These are phyloP conservation scores for Allobates femoralis DNA, from an alignment of 2,797 vertebrate genomes.

Conservation along the genomic window DNA sequence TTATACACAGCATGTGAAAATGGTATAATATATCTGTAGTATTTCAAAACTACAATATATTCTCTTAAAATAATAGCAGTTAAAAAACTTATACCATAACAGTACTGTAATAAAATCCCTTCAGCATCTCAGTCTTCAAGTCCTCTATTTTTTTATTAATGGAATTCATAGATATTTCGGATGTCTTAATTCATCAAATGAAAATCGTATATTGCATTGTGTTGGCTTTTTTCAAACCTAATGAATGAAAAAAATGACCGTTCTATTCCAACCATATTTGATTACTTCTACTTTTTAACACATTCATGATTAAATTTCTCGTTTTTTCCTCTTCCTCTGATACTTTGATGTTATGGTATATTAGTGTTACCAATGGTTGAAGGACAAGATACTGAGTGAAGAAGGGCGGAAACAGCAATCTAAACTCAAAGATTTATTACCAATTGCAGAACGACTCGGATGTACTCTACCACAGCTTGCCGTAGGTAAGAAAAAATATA, in stretches of 20 bases:
- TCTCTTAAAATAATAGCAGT: not conserved
- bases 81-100: not conserved
- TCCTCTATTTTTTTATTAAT: too few species aligned
- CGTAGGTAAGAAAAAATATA: conserved; percentile 82
- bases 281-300: not conserved
- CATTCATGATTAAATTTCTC: not conserved
- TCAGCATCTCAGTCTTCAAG: too few species aligned
- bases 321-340: not conserved
- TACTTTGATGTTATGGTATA: conserved; percentile 39
- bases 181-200: too few species aligned
- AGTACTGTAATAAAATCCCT: too few species aligned
- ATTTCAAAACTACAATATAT: not conserved
- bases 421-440: conserved; percentile 92
- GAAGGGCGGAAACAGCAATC: conserved; percentile 94
- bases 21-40: not conserved
- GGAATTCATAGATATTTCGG: too few species aligned
- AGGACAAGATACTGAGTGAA: conserved; percentile 95
- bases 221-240: not conserved
- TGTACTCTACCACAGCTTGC: conserved; percentile 97
- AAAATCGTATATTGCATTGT: not conserved
- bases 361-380: conserved; percentile 98
- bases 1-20: not conserved
- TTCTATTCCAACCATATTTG: not conserved
- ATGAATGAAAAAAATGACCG: not conserved
- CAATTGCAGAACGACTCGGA: conserved; percentile 92